These are phyloP conservation scores for Halocaridina rubra DNA, from an alignment of 2,888 invertebrate genomes.

Conservation along the genomic window DNA sequence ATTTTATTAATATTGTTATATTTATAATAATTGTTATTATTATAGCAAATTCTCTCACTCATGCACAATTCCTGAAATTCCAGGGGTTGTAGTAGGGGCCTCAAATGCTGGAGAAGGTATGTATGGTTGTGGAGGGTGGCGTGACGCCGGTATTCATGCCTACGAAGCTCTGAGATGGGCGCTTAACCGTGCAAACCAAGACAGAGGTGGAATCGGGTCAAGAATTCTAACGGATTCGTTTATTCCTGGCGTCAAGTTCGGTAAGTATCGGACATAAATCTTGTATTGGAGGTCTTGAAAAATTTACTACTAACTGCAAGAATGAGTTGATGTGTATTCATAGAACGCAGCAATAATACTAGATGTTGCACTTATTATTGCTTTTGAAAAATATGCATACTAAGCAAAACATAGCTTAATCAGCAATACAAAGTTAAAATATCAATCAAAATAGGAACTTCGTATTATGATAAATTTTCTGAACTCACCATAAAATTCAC, in stretches of 20 bases:
- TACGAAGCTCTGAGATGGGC: conserved; percentile 38
- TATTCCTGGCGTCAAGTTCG: conserved; percentile 44
- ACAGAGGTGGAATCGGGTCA: conserved; percentile 28
- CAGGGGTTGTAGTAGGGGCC: conserved; percentile 49
- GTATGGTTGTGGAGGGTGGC: conserved; percentile 42
- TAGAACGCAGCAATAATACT: too few species aligned
- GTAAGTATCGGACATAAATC: background rate
- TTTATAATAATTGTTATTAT: background rate
- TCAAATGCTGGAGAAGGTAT: conserved; percentile 42
- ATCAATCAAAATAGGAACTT: too few species aligned
- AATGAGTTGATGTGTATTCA: too few species aligned
- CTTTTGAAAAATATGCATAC: too few species aligned
- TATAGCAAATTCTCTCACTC: background rate
- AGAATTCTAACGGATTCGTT: conserved; percentile 46
- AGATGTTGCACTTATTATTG: too few species aligned
- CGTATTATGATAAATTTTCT: too few species aligned
- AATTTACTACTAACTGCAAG: too few species aligned
- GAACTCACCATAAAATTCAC: too few species aligned
- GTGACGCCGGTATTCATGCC: conserved; percentile 10
- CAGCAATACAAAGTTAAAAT: too few species aligned
- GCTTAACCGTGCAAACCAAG: conserved; percentile 32
- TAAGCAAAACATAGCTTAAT: too few species aligned
- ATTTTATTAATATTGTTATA: background rate
- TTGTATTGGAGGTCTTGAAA: background rate
- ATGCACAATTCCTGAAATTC: background rate